Evolutionary conservation across 2,797 vertebrate species (phyloP).

Genomic region (Hafferia zeledoni): DNA sequence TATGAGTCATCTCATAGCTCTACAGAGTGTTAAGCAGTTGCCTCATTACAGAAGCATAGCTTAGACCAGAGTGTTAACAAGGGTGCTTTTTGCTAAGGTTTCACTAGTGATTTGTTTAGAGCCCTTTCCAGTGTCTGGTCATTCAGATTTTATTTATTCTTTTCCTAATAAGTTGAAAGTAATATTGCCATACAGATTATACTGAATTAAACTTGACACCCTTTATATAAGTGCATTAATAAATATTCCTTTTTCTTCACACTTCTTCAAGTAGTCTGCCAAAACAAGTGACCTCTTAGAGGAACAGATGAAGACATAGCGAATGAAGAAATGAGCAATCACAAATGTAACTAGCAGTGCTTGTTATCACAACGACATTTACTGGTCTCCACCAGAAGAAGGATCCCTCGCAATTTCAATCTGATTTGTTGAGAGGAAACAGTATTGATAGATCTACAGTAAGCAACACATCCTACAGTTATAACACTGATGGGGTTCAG

Average conservation of each 20-base stretch:
- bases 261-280: not conserved
- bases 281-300: constrained; percentile 4
- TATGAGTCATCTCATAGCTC: not conserved
- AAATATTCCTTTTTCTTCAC: constrained; percentile 14
- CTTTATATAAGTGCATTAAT: not conserved
- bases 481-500: not conserved
- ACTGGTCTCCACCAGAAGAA: not conserved
- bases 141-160: constrained; percentile 31
- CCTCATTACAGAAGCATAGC: not conserved
- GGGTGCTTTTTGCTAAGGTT: not conserved
- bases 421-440: not conserved
- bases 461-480: not conserved
- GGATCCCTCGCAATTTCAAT: not conserved
- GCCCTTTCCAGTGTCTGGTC: not conserved
- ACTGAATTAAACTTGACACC: not conserved
- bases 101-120: not conserved
- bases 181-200: not conserved
- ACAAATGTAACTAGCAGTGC: not conserved
- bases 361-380: not conserved
- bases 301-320: not conserved
- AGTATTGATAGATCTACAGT: not conserved
- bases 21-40: not conserved
- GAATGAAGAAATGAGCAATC: not conserved
- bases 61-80: not conserved
- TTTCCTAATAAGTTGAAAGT: not conserved